A percentile compares a stretch with the other conserved stretches of the same genome.
These are phyloP conservation scores for Hyles lineata DNA, from an alignment of 2,888 invertebrate genomes.

Conservation along the genomic window DNA sequence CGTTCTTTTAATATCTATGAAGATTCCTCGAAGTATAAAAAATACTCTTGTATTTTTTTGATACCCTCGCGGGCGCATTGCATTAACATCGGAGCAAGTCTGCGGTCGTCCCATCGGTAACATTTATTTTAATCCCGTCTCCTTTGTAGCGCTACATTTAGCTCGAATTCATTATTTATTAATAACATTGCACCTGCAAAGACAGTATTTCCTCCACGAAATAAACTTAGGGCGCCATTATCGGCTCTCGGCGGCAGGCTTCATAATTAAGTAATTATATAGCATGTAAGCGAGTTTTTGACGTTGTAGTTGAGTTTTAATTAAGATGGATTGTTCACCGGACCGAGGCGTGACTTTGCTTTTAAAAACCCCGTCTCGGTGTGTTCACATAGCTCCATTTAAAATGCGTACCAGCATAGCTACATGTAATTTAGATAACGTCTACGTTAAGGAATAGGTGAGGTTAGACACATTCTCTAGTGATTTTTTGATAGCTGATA, in stretches of 20 bases:
- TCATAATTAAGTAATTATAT: conserved; percentile 75
- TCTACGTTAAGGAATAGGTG: conserved; percentile 37
- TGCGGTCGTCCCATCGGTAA: conserved; percentile 49
- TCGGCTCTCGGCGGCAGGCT: conserved; percentile 44
- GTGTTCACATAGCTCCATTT: conserved; percentile 64
- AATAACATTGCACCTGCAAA: conserved; percentile 53
- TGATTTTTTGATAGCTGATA: conserved; percentile 4
- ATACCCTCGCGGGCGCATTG: neutral
- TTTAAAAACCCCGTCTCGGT: conserved; percentile 69
- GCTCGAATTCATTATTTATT: conserved; percentile 58
- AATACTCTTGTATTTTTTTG: neutral
- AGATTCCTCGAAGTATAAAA: neutral
- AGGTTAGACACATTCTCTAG: neutral
- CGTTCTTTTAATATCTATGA: neutral
- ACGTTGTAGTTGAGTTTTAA: conserved; percentile 68
- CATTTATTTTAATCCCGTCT: conserved; percentile 62
- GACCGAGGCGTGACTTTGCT: conserved; percentile 71
- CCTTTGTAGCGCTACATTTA: conserved; percentile 48
- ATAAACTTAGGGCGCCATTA: conserved; percentile 38
- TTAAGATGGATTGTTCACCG: conserved; percentile 79
- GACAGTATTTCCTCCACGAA: conserved; percentile 44
- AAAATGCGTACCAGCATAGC: conserved; percentile 54
- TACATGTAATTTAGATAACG: conserved; percentile 58
- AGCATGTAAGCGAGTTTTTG: conserved; percentile 61
- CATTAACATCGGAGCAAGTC: conserved; percentile 37